Evolutionary conservation across 37 sponge, comb jelly and placozoan species (phyloP).

Genomic region (Geodia barretti): DNA sequence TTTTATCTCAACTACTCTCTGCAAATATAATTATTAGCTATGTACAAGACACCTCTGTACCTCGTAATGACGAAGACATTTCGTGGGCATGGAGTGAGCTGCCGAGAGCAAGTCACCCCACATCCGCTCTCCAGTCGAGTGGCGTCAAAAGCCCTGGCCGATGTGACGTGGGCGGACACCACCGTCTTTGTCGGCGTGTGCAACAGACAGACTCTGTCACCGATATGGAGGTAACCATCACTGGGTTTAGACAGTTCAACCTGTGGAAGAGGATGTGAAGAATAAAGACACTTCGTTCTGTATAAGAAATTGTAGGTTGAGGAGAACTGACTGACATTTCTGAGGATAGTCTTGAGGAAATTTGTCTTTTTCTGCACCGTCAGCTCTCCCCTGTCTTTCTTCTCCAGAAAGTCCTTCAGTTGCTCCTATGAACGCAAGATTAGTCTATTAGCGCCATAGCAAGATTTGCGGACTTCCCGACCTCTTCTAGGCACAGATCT

Average conservation of each 20-base stretch:
- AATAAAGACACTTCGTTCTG: too few species aligned
- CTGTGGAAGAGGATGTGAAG: not conserved
- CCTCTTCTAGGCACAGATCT: slow-evolving; percentile 95
- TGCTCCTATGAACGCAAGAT: slow-evolving; percentile 57
- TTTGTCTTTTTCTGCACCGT: slow-evolving; percentile 86
- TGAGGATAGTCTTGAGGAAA: slow-evolving; percentile 80
- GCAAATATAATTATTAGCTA: too few species aligned
- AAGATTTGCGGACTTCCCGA: slow-evolving; percentile 10
- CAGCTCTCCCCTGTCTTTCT: slow-evolving; percentile 93
- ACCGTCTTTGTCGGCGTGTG: slow-evolving; percentile 76
- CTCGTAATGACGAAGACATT: slow-evolving; percentile 88
- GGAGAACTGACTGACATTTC: slow-evolving; percentile 47
- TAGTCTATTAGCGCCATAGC: not conserved
- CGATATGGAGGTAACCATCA: slow-evolving; percentile 83
- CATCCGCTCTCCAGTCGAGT: slow-evolving; percentile 35
- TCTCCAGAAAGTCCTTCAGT: slow-evolving; percentile 93
- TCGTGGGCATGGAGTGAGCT: slow-evolving; percentile 76
- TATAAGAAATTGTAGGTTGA: too few species aligned
- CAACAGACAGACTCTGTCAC: slow-evolving; percentile 80
- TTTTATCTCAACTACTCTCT: too few species aligned
- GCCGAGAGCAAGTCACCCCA: slow-evolving; percentile 66
- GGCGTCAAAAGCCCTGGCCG: slow-evolving; percentile 68
- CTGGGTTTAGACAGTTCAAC: slow-evolving; percentile 59
- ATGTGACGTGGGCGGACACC: slow-evolving; percentile 86
- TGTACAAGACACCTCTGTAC: slow-evolving; percentile 29